Evolutionary conservation across 2,113 vertebrate genomes (phyloP).

Genomic region (Thomomys bottae): DNA sequence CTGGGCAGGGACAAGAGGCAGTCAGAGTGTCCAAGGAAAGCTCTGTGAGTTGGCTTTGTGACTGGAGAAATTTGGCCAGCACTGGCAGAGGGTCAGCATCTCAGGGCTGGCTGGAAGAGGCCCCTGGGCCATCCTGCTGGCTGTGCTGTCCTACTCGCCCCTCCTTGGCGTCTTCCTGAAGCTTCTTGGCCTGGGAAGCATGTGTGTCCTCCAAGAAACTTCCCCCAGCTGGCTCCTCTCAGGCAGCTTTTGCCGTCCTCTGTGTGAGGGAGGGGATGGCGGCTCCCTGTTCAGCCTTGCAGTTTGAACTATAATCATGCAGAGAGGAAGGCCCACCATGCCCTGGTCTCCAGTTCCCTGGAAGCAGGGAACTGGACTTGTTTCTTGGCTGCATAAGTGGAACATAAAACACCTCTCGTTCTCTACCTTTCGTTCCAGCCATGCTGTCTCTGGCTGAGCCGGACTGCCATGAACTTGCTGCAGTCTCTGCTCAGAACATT

Average conservation of each 20-base stretch:
- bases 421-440: slow-evolving; percentile 28
- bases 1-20: not conserved
- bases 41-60: slow-evolving; percentile 9
- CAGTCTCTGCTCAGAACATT: not conserved
- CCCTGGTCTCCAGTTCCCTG: not conserved
- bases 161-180: slow-evolving; percentile 48
- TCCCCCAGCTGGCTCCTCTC: slow-evolving; percentile 45
- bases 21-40: not conserved
- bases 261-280: not conserved
- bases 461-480: not conserved
- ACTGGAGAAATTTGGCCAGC: not conserved
- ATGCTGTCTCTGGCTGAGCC: not conserved
- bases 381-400: slow-evolving; percentile 41
- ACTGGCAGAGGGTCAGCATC: not conserved
- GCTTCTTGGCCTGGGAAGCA: slow-evolving; percentile 58
- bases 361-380: not conserved
- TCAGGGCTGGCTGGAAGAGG: not conserved
- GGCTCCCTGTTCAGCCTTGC: not conserved
- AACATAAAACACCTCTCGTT: slow-evolving; percentile 43
- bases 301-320: not conserved
- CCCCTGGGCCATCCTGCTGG: not conserved
- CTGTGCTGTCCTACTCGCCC: not conserved
- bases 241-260: not conserved
- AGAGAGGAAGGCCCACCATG: not conserved
- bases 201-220: slow-evolving; percentile 62